Conservation (phyloP, 2,888 invertebrate genomes). For the Macrophya annulata region DNA sequence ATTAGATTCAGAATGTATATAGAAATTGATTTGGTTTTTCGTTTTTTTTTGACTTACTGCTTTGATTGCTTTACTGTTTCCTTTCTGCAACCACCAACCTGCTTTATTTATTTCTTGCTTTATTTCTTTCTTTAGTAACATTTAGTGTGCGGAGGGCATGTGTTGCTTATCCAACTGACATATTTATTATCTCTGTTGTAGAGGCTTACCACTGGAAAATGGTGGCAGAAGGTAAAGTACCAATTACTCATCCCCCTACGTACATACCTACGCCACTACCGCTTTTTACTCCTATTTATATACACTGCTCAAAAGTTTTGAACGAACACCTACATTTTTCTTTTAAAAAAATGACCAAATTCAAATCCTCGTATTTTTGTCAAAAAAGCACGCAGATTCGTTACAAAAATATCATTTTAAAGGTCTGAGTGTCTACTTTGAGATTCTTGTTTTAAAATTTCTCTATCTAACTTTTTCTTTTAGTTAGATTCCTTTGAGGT, state of each 20-base stretch:
- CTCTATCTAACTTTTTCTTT: too few relatives aligned
- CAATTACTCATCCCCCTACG: conserved; percentile 61
- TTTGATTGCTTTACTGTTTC: not conserved
- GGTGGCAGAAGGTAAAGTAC: conserved; percentile 84
- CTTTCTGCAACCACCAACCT: not conserved
- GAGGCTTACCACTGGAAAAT: conserved; percentile 84
- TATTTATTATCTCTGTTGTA: conserved; percentile 81
- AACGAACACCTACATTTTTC: too few relatives aligned
- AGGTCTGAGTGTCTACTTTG: too few relatives aligned
- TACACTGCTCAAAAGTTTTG: too few relatives aligned
- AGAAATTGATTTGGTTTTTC: not conserved
- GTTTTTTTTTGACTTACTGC: not conserved
- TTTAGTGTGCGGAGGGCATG: conserved; percentile 12
- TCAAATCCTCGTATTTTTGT: too few relatives aligned
- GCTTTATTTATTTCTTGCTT: not conserved
- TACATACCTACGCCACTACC: not conserved
- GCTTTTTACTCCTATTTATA: not conserved
- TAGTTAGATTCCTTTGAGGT: too few relatives aligned
- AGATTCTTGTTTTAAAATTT: too few relatives aligned
- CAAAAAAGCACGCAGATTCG: too few relatives aligned
- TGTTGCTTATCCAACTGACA: conserved; percentile 56
- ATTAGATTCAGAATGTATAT: not conserved
- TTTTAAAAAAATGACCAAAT: too few relatives aligned
- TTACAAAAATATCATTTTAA: too few relatives aligned
- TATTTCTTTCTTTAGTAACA: too few relatives aligned